Base-by-base conservation (phyloP, 2,797 vertebrate genomes). In the Acanthis flammea region DNA sequence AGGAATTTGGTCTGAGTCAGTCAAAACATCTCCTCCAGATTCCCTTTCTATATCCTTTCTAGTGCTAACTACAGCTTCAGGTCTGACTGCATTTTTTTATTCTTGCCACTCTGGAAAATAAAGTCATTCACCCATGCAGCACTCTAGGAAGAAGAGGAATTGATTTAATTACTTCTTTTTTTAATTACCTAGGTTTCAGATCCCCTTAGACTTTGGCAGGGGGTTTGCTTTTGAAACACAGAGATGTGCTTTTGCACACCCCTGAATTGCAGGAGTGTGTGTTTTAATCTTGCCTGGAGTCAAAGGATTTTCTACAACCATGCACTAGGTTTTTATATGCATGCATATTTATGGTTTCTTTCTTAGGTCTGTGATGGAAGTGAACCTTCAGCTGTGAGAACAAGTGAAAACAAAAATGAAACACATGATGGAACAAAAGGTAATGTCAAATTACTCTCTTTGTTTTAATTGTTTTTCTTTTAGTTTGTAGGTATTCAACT, bases 341-440 rank as follows among this genome's bases (percentile, higher is more conserved):
- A 54, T 71, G 42, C 54, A 8, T 37, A 78, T 95, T 95, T 96
- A 75, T 96, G 89, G 85, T 88, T 94, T 15, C n/a, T 88, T 91
- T 94, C 96, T 95, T 97, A 99, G 98, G 96, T 94, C 81, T 97
- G 96, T 92, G 96, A 94, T 82, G 97, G 94, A 68, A 97, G 97
- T 77, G 98, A 98, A 44, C 86, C 86, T 37, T 97, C 97, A 92
- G 27, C 97, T 82, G 77, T 93, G 94, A 94, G 95, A 92, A 97
- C 97, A 98, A 98, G 95, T 90, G 98, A 98, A 95, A 98, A 97
- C 66, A 97, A 97, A 96, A 96, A 96, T 67, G 92, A 96, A 86
- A 74, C 39, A 57, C 94, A 94, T 14, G 98, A 98, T 73, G 96
- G 95, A 95, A 83, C 95, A 80, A 97, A 98, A 95, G 98, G 99